These are phyloP conservation scores for Micromussa lordhowensis DNA, from an alignment of 92 coral and sea anemone genomes.

Conservation along the genomic window DNA sequence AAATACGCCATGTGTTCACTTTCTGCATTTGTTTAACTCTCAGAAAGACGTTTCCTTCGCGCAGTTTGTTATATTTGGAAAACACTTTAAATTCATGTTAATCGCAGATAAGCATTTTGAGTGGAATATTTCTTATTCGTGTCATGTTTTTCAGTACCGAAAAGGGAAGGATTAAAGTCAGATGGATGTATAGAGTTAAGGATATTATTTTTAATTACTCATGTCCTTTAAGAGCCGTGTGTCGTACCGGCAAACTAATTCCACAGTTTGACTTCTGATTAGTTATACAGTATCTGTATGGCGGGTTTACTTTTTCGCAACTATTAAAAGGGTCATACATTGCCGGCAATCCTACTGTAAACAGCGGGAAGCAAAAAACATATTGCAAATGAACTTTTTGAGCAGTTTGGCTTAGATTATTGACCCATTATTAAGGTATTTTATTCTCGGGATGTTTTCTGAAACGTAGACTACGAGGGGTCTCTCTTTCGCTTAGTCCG, in stretches of 20 bases:
- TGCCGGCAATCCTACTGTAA: neutral
- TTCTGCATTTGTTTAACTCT: neutral
- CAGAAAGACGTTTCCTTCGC: neutral
- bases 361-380: slow-evolving; percentile 14
- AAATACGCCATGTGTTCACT: neutral
- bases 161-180: neutral
- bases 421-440: neutral
- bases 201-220: neutral
- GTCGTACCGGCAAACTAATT: neutral
- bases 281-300: neutral
- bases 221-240: neutral
- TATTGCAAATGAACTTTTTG: neutral
- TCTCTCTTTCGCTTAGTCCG: too few species aligned
- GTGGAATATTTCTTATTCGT: neutral
- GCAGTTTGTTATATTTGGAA: neutral
- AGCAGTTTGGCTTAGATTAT: neutral
- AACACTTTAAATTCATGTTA: neutral
- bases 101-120: neutral
- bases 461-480: too few species aligned
- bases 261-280: neutral
- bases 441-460: neutral
- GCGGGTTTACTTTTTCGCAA: neutral
- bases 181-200: neutral
- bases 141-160: neutral
- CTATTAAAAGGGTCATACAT: neutral